These are phyloP conservation scores for Athalia rosae DNA, from an alignment of 2,888 invertebrate genomes.

Conservation along the genomic window DNA sequence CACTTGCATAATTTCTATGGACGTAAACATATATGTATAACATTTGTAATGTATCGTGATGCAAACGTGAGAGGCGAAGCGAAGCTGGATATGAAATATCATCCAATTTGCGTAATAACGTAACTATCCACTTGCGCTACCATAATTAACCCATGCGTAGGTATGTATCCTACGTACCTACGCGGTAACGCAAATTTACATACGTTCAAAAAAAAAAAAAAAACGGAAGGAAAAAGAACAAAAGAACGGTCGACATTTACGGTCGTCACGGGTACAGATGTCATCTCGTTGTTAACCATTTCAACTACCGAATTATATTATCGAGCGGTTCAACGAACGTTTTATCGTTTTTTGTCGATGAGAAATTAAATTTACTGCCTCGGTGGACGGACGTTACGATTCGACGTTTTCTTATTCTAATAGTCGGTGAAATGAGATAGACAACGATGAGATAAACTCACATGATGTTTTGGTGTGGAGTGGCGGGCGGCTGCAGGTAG, in stretches of 20 bases:
- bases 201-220: not conserved
- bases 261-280: too few species aligned
- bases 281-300: too few species aligned
- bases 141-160: not conserved
- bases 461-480: constrained; percentile 70
- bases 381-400: too few species aligned
- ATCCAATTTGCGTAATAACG: constrained; percentile 3
- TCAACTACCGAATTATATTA: too few species aligned
- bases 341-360: too few species aligned
- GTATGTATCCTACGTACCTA: not conserved
- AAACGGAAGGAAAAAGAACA: too few species aligned
- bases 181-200: not conserved
- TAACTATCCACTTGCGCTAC: not conserved
- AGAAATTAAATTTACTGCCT: too few species aligned
- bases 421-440: not conserved
- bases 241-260: too few species aligned
- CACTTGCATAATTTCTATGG: not conserved
- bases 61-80: not conserved
- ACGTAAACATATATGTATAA: not conserved
- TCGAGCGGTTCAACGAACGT: too few species aligned
- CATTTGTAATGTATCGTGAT: not conserved
- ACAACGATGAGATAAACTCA: constrained; percentile 57
- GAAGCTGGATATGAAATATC: constrained; percentile 4
- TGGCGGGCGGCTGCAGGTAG: constrained; percentile 57
- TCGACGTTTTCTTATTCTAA: too few species aligned